Evolutionary conservation across 2,888 invertebrate genomes (phyloP).

Genomic region (Eutolmus rufibarbis): DNA sequence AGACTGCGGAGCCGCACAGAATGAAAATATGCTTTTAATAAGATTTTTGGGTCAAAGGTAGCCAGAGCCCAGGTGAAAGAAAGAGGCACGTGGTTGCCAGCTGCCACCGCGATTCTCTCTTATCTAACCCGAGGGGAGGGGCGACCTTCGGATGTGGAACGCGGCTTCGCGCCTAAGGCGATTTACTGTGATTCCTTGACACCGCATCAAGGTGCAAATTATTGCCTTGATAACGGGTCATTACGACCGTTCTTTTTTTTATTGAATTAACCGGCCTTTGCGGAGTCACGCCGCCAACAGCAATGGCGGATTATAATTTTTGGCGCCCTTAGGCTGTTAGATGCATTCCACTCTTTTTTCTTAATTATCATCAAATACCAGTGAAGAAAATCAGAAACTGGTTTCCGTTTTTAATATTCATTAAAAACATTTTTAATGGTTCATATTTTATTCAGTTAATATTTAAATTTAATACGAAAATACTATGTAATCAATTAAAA

Average conservation of each 20-base stretch:
- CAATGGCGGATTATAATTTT: background rate
- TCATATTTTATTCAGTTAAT: background rate
- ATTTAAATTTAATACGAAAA: background rate
- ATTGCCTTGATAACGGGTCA: constrained; percentile 9
- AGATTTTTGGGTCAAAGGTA: constrained; percentile 25
- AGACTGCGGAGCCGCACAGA: background rate
- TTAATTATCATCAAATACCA: background rate
- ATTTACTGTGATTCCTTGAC: constrained; percentile 24
- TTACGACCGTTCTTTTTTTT: background rate
- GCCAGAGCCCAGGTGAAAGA: background rate
- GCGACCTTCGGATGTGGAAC: background rate
- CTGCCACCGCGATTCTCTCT: background rate
- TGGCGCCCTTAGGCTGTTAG: background rate
- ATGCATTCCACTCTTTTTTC: background rate
- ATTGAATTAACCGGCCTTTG: constrained; percentile 4
- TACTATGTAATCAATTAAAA: no score
- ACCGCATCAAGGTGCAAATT: constrained; percentile 14
- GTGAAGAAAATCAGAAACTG: background rate
- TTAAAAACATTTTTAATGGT: background rate
- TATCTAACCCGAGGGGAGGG: background rate
- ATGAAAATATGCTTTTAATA: background rate
- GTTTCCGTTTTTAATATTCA: background rate
- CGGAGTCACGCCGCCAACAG: background rate
- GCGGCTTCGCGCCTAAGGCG: background rate
- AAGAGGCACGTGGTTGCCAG: background rate